phyloP scores from a whole-genome alignment of 2,113 vertebrate genomes.

The Ovis canadensis region DNA sequence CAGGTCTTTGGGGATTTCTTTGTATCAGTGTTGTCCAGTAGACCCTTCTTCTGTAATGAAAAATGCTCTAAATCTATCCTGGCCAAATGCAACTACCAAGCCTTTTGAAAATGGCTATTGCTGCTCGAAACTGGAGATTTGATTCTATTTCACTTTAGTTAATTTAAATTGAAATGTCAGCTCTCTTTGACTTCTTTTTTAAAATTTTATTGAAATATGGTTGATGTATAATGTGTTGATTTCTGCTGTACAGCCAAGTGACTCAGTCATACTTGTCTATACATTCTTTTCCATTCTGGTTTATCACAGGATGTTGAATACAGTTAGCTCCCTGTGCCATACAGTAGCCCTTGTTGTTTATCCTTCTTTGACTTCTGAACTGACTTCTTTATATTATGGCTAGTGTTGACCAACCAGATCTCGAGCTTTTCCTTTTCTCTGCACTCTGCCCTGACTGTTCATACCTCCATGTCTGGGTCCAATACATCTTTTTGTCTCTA shows the following conservation, averaged over 20 bases:
- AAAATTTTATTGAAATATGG: background rate
- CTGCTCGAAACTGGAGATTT: background rate
- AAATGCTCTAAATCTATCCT: background rate
- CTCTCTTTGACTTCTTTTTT: background rate
- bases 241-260: background rate
- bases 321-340: background rate
- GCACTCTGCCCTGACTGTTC: background rate
- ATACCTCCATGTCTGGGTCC: background rate
- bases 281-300: background rate
- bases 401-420: background rate
- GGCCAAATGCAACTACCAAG: background rate
- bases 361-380: background rate
- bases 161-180: background rate
- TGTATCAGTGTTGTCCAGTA: background rate
- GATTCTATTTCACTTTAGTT: background rate
- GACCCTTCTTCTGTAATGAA: background rate
- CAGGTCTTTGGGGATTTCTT: background rate
- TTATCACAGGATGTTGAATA: background rate
- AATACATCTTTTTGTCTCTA: accelerated
- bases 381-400: background rate
- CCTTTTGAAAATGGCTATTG: background rate
- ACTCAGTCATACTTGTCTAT: background rate
- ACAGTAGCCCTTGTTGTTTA: background rate
- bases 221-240: background rate
- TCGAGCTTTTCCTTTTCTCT: background rate